phyloP scores from a whole-genome alignment of 2,797 vertebrate genomes.

The Merluccius polli region DNA sequence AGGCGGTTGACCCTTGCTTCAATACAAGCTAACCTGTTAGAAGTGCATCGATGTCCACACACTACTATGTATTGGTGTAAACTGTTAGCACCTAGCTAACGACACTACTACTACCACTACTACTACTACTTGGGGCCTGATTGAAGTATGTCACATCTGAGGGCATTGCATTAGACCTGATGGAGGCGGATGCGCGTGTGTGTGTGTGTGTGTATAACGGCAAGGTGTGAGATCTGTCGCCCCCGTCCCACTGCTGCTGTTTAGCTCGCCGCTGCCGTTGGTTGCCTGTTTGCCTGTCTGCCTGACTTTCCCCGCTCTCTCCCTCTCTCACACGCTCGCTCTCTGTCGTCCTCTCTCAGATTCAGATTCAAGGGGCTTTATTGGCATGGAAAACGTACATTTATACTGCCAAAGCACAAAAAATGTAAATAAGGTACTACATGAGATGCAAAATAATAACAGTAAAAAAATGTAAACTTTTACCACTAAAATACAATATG shows the following conservation, averaged over 20 bases:
- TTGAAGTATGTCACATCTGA: constrained; percentile 37
- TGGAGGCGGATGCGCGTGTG: constrained; percentile 8
- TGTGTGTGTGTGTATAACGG: constrained; percentile 37
- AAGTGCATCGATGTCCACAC: constrained; percentile 4
- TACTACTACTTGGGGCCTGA: constrained; percentile 10
- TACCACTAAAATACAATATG: too few species aligned
- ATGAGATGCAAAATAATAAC: too few species aligned
- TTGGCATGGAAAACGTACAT: not conserved
- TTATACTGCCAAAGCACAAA: too few species aligned
- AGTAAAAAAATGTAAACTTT: too few species aligned
- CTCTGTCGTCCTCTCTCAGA: not conserved
- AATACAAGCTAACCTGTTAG: not conserved
- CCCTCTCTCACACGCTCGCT: not conserved
- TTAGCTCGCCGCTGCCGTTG: not conserved
- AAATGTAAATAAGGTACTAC: too few species aligned
- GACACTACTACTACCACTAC: constrained; percentile 47
- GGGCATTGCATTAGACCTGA: constrained; percentile 14
- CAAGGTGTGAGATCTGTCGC: constrained; percentile 63
- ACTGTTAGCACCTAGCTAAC: constrained; percentile 48
- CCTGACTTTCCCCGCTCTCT: not conserved
- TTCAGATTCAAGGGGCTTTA: not conserved
- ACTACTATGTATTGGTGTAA: constrained; percentile 13
- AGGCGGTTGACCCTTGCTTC: constrained; percentile 12
- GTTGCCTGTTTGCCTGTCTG: too few species aligned
- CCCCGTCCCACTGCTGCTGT: constrained; percentile 40